A percentile compares a stretch with the other conserved stretches of the same genome.
These are phyloP conservation scores for Cotesia vestalis DNA, from an alignment of 1,140 invertebrate species.

Conservation along the genomic window DNA sequence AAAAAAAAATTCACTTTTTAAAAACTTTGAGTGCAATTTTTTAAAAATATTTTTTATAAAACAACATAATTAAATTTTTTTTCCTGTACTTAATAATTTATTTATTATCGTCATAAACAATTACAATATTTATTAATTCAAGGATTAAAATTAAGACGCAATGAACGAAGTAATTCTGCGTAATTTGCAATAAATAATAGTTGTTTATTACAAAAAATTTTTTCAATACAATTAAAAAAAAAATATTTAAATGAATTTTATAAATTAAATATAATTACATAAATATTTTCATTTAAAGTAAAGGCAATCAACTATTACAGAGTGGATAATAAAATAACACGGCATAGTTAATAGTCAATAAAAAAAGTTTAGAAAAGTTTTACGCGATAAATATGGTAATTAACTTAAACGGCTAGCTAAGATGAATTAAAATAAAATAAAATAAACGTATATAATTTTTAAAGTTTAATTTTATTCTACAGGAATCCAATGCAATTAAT, in stretches of 20 bases:
- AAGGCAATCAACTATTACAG: constrained; percentile 2
- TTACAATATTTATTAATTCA: too few species aligned
- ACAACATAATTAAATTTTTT: too few species aligned
- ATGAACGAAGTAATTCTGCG: too few species aligned
- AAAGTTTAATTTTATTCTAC: too few species aligned
- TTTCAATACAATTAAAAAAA: background rate
- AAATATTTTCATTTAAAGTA: background rate
- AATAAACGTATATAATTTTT: constrained; percentile 3
- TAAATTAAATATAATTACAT: background rate
- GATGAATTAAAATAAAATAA: background rate
- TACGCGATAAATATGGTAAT: constrained; percentile 45
- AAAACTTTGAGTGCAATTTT: too few species aligned
- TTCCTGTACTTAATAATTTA: too few species aligned
- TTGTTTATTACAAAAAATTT: background rate
- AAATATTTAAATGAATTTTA: background rate
- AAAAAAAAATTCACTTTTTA: too few species aligned
- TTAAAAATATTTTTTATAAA: too few species aligned
- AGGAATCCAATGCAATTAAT: too few species aligned
- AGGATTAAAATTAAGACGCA: too few species aligned
- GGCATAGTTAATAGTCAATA: background rate
- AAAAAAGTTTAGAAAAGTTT: constrained; percentile 11
- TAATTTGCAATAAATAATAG: background rate
- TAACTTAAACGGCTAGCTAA: constrained; percentile 43
- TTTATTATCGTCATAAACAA: too few species aligned
- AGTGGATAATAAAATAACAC: background rate